Conservation (phyloP, 2,797 vertebrate species). For the Leuciscus waleckii region DNA sequence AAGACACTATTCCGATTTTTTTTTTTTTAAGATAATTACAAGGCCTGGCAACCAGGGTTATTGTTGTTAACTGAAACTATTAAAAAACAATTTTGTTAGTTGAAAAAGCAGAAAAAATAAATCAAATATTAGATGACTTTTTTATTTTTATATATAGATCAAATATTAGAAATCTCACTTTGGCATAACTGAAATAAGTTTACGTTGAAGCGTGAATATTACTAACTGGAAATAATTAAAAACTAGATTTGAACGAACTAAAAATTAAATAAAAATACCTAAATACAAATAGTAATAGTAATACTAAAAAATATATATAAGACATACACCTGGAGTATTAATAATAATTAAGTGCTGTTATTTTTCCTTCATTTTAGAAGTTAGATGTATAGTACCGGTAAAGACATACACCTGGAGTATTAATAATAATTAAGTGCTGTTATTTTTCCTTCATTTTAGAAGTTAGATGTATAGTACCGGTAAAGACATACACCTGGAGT, state of each 20-base stretch:
- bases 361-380: neutral
- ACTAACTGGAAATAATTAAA: neutral
- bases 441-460: neutral
- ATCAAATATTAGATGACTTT: neutral
- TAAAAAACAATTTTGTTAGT: neutral
- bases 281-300: neutral
- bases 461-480: neutral
- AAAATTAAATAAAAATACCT: neutral
- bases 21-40: neutral
- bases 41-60: neutral
- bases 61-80: neutral
- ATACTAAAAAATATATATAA: neutral
- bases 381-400: neutral
- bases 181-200: neutral
- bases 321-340: neutral
- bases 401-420: neutral
- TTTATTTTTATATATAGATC: neutral
- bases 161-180: neutral
- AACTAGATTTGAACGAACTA: neutral
- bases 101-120: neutral
- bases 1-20: neutral
- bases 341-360: neutral
- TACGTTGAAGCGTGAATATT: neutral
- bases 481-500: neutral
- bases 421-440: neutral